phyloP scores from a whole-genome alignment of 2,888 invertebrate species.

The Hyalella azteca region DNA sequence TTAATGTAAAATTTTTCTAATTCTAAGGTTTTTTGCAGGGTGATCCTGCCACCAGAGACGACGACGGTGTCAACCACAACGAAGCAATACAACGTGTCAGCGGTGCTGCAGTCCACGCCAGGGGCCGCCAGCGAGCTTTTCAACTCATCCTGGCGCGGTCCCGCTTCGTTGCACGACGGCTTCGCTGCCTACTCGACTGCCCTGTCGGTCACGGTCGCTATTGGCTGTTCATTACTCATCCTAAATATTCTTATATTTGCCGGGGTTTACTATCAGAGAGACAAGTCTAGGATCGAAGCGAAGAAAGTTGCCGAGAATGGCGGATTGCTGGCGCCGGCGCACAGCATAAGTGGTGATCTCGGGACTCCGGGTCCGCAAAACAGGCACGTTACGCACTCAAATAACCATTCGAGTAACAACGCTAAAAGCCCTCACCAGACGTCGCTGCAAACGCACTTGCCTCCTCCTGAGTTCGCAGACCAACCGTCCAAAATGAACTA shows the following conservation, averaged over 20 bases:
- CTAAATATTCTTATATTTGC: conserved; percentile 92
- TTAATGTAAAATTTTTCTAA: no score
- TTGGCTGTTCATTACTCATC: conserved; percentile 89
- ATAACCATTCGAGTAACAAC: conserved; percentile 32
- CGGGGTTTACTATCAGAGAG: conserved; percentile 85
- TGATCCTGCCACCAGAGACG: conserved; percentile 56
- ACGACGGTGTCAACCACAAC: conserved; percentile 51
- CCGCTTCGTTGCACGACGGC: conserved; percentile 71
- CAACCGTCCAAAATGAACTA: conserved; percentile 66
- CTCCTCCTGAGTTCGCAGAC: conserved; percentile 85
- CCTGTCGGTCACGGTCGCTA: conserved; percentile 89
- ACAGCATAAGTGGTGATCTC: conserved; percentile 56
- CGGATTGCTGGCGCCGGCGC: conserved; percentile 51
- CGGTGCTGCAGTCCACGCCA: conserved; percentile 60
- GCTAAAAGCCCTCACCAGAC: not conserved
- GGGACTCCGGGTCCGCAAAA: conserved; percentile 48
- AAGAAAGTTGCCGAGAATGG: conserved; percentile 58
- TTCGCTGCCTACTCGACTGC: conserved; percentile 91
- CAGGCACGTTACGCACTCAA: conserved; percentile 25
- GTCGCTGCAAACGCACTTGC: conserved; percentile 70
- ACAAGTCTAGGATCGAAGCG: conserved; percentile 59
- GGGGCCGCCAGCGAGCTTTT: conserved; percentile 63
- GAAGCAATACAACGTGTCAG: conserved; percentile 56
- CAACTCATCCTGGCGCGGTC: conserved; percentile 56
- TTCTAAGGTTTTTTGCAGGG: no score